phyloP scores from a whole-genome alignment of 2,113 vertebrate genomes.

The Corydoras sp. region DNA sequence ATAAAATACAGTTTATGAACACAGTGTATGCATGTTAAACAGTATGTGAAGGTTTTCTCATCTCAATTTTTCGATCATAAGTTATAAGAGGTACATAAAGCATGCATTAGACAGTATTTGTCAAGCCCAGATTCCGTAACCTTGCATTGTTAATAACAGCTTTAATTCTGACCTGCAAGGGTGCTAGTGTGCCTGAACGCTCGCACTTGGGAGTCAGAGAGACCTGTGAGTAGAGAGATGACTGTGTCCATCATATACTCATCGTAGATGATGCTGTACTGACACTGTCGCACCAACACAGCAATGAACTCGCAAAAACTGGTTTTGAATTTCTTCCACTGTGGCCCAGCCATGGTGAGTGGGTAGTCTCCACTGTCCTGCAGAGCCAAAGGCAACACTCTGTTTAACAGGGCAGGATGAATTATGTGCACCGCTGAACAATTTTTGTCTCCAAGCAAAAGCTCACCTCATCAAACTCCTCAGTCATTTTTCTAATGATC shows the following conservation, averaged over 20 bases:
- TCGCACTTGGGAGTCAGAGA: slow-evolving; percentile 97
- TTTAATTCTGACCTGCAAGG: slow-evolving; percentile 77
- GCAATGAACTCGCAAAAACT: slow-evolving; percentile 99
- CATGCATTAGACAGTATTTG: no score
- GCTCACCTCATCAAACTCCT: slow-evolving; percentile 97
- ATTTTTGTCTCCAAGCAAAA: not conserved
- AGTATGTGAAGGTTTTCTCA: no score
- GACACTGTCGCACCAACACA: slow-evolving; percentile 94
- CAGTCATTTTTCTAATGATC: slow-evolving; percentile 99
- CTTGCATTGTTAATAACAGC: no score
- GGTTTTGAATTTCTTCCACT: slow-evolving; percentile 98
- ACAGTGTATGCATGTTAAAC: no score
- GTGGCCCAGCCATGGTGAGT: slow-evolving; percentile 93
- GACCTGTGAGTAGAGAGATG: slow-evolving; percentile 94
- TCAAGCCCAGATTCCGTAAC: no score
- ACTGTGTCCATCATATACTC: slow-evolving; percentile 99
- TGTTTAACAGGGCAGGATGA: not conserved
- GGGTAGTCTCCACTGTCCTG: slow-evolving; percentile 98
- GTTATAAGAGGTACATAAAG: no score
- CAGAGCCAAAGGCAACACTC: slow-evolving; percentile 19
- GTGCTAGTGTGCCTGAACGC: slow-evolving; percentile 99
- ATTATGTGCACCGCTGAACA: not conserved
- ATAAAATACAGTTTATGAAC: no score
- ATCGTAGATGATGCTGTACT: slow-evolving; percentile 99
- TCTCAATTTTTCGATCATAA: no score